Evolutionary conservation across 23 tunicate genomes (phyloP), one percentile per base, ranked within the genome.

Genomic region (Ascidia mentula): DNA sequence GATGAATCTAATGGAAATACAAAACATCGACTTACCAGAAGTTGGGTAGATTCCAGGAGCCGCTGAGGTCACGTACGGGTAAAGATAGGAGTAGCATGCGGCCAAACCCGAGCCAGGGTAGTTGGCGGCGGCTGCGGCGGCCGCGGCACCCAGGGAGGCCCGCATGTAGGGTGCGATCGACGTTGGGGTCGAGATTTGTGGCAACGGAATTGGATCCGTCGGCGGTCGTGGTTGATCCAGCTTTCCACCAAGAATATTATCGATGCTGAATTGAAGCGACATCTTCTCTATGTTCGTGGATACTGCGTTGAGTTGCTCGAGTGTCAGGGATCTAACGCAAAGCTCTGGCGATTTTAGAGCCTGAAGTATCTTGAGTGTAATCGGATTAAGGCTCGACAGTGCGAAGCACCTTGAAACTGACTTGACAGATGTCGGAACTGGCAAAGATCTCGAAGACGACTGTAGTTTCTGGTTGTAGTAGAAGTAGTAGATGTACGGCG

Each of bases 231-330:
- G 42, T n/a, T 79, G 74, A n/a, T 37, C 59, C 75, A 79, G 40
- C 70, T 86, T 86, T 72, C 77, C 84, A 40, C 83, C 84, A 80
- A 91, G 72, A 42, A 91, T 91, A 74, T 91, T 91, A 70, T 91
- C 97, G 77, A 91, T 91, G 85, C 97, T 91, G 81, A 91, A 91
- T 60, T 91, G 97, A 18, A 91, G 97, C 24, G 97, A 82, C 97
- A 91, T 91, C 17, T 28, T 82, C 37, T 85, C 65, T 53, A 20
- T 28, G 22, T 53, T 53, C 65, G 22, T 53, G 65, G n/a, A 9
- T 53, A 3, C 13, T 42, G 53, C 53, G 12, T 42, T 42, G 53
- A 12, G 53, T 9, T 53, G 65, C 24, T 6, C 37, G 69, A 69
- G n/a, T 77, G 69, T 77, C 69, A 69, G 81, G 81, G 81, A 69